phyloP scores from a whole-genome alignment of 2,113 vertebrate genomes.

The Vanacampus margaritifer region DNA sequence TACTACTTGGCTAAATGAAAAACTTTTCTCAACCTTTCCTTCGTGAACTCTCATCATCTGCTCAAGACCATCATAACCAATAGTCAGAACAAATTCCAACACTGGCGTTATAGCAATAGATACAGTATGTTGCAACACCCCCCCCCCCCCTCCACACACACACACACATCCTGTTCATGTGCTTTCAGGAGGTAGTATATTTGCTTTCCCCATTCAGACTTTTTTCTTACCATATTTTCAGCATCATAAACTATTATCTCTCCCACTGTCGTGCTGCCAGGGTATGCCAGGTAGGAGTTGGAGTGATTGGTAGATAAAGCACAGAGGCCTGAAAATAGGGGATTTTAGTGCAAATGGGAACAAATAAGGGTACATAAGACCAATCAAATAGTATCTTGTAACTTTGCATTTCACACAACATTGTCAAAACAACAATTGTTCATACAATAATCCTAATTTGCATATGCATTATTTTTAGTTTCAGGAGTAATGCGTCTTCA shows the following conservation, averaged over 20 bases:
- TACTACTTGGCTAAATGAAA: too few species aligned
- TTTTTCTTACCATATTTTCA: conserved; percentile 82
- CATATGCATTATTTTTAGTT: too few species aligned
- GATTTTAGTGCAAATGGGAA: background rate
- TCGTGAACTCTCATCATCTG: too few species aligned
- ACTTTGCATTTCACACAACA: background rate
- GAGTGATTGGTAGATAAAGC: conserved; percentile 88
- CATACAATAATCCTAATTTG: background rate
- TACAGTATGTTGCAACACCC: too few species aligned
- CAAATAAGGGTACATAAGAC: background rate
- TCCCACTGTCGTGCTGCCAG: conserved; percentile 81
- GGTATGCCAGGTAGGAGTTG: conserved; percentile 90
- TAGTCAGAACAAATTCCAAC: too few species aligned
- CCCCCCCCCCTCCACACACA: too few species aligned
- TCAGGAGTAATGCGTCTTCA: too few species aligned
- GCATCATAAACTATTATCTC: conserved; percentile 87
- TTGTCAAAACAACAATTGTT: background rate
- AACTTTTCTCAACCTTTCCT: too few species aligned
- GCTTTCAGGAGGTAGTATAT: background rate
- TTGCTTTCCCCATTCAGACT: background rate
- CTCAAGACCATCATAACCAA: too few species aligned
- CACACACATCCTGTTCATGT: too few species aligned
- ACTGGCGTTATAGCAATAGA: too few species aligned
- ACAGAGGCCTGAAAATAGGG: conserved; percentile 78
- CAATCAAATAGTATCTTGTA: background rate